Conservation (phyloP, 2,797 vertebrate species). For the Hydrocynus forskahlii region DNA sequence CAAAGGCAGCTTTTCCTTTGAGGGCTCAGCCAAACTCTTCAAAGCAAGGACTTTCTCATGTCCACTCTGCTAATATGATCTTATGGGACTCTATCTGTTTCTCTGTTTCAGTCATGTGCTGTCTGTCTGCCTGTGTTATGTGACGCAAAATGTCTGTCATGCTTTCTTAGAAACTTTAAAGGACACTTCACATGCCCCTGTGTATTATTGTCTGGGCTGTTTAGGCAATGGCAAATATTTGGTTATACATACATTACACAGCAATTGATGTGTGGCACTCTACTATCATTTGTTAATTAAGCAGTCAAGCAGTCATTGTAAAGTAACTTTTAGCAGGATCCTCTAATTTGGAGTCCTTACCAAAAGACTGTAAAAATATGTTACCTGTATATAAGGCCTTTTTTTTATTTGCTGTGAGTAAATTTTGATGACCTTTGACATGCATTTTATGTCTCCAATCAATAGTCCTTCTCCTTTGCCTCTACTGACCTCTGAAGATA, state of each 20-base stretch:
- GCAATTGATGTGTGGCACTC: not conserved
- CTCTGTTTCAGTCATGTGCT: slow-evolving; percentile 5
- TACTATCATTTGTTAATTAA: not conserved
- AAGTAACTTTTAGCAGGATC: too few relatives aligned
- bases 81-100: slow-evolving; percentile 26
- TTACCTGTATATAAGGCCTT: too few relatives aligned
- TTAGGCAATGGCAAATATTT: not conserved
- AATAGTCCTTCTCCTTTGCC: too few relatives aligned
- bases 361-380: too few relatives aligned
- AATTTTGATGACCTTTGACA: too few relatives aligned
- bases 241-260: not conserved
- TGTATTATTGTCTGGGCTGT: slow-evolving; percentile 5
- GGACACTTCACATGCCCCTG: not conserved
- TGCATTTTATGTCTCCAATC: too few relatives aligned
- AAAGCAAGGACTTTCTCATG: slow-evolving; percentile 35
- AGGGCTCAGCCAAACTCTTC: slow-evolving; percentile 25
- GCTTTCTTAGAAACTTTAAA: not conserved
- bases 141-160: slow-evolving; percentile 13
- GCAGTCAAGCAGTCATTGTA: too few relatives aligned
- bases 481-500: too few relatives aligned
- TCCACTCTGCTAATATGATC: slow-evolving; percentile 40
- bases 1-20: slow-evolving; percentile 6
- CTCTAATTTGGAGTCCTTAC: too few relatives aligned
- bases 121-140: not conserved
- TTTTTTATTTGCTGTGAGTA: too few relatives aligned